phyloP scores from a whole-genome alignment of 2,888 invertebrate genomes.

The Neria commutata region DNA sequence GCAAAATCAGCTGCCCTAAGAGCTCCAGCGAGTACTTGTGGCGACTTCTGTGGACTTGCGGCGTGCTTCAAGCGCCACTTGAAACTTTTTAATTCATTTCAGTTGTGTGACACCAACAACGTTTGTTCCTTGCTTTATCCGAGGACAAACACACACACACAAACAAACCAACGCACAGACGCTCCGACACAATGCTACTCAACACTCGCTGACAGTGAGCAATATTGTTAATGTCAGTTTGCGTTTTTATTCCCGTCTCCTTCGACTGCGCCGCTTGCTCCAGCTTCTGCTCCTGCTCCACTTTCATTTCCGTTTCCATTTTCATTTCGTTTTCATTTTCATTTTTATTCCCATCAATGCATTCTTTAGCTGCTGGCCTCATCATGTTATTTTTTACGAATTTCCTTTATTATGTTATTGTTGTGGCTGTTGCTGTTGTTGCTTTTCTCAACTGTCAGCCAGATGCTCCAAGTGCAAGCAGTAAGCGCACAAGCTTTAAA shows the following conservation, averaged over 20 bases:
- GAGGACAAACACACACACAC: background rate
- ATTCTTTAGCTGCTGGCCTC: background rate
- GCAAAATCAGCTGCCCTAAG: too few species aligned
- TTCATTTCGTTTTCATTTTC: background rate
- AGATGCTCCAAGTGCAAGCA: background rate
- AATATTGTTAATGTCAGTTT: slow-evolving; percentile 1
- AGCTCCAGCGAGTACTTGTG: too few species aligned
- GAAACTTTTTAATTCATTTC: slow-evolving; percentile 5
- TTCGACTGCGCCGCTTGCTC: slow-evolving; percentile 27
- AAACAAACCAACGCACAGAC: background rate
- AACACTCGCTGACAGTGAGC: background rate
- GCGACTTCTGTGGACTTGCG: too few species aligned
- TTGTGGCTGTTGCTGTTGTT: too few species aligned
- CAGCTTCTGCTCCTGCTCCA: slow-evolving; percentile 14
- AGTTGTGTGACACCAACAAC: background rate
- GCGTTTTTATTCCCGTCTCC: slow-evolving; percentile 21
- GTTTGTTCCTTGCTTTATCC: slow-evolving; percentile 5
- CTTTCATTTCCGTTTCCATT: too few species aligned
- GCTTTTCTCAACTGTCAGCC: slow-evolving; percentile 21
- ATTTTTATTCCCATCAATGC: background rate
- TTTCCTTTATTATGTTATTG: too few species aligned
- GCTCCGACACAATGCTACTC: background rate
- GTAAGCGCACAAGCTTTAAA: background rate
- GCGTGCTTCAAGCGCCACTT: background rate
- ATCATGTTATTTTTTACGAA: too few species aligned